Conservation (phyloP, 2,888 invertebrate genomes). For the Catocala sponsa region DNA sequence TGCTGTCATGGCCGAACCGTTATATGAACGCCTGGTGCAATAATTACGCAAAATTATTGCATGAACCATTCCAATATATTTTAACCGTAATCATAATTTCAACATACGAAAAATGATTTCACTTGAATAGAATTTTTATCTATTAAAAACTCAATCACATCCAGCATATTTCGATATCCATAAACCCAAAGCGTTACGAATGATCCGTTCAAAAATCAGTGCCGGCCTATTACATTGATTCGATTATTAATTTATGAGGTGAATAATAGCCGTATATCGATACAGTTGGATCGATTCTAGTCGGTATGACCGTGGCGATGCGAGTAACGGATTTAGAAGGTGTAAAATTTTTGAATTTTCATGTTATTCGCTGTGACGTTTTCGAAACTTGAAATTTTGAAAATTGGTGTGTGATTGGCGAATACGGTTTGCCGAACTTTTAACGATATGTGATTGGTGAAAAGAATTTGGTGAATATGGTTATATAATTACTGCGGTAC, state of each 20-base stretch:
- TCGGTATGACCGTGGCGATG: constrained; percentile 66
- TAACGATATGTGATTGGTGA: too few relatives aligned
- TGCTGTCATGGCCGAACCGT: too few relatives aligned
- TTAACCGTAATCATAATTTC: constrained; percentile 1
- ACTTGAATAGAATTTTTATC: constrained; percentile 24
- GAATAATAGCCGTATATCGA: constrained; percentile 80
- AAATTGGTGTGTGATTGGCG: too few relatives aligned
- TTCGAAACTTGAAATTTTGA: neutral
- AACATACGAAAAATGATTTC: constrained; percentile 7
- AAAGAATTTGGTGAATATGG: too few relatives aligned
- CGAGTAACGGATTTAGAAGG: constrained; percentile 68
- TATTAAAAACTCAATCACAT: constrained; percentile 49
- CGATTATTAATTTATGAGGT: constrained; percentile 85
- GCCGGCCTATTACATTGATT: constrained; percentile 83
- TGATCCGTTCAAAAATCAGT: constrained; percentile 80
- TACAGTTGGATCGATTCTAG: constrained; percentile 65
- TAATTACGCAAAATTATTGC: constrained; percentile 6
- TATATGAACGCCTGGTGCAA: neutral
- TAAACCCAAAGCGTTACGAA: constrained; percentile 70
- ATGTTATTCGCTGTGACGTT: neutral
- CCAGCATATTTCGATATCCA: constrained; percentile 58
- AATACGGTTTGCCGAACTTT: too few relatives aligned
- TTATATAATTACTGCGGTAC: too few relatives aligned
- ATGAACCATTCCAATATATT: constrained; percentile 13
- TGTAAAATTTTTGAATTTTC: constrained; percentile 44